These are phyloP conservation scores for Sylvia borin DNA, from an alignment of 2,797 vertebrate genomes.

Conservation along the genomic window DNA sequence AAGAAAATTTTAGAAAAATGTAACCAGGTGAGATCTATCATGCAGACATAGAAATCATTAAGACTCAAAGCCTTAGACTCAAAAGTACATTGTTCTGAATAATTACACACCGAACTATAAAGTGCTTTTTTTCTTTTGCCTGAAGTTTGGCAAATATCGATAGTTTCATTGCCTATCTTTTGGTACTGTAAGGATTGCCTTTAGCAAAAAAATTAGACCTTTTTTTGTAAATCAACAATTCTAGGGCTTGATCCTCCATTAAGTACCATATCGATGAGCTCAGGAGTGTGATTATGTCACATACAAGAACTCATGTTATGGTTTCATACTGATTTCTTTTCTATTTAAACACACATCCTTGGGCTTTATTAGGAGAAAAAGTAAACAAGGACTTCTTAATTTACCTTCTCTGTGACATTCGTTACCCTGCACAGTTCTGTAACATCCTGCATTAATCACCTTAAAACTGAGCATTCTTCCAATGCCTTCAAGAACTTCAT, in stretches of 20 bases:
- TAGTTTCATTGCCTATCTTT: not conserved
- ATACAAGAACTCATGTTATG: not conserved
- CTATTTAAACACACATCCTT: not conserved
- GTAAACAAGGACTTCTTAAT: not conserved
- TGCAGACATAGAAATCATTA: not conserved
- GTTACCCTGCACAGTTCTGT: not conserved
- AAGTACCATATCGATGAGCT: not conserved
- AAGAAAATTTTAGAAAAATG: not conserved
- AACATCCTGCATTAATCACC: not conserved
- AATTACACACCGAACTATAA: rapidly evolving
- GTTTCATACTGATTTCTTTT: not conserved
- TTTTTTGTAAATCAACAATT: not conserved
- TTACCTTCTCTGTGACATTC: not conserved
- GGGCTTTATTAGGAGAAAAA: not conserved
- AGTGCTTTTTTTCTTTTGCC: not conserved
- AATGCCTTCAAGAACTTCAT: not conserved
- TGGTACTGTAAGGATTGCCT: not conserved
- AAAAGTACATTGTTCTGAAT: not conserved
- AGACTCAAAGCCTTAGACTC: not conserved
- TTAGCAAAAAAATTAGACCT: not conserved
- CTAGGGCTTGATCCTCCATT: not conserved
- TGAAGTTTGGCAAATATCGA: not conserved
- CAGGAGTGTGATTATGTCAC: not conserved
- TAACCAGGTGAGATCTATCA: not conserved
- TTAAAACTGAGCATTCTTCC: not conserved